phyloP scores from a whole-genome alignment of 2,888 invertebrate species.

The Ophion obscuratus region DNA sequence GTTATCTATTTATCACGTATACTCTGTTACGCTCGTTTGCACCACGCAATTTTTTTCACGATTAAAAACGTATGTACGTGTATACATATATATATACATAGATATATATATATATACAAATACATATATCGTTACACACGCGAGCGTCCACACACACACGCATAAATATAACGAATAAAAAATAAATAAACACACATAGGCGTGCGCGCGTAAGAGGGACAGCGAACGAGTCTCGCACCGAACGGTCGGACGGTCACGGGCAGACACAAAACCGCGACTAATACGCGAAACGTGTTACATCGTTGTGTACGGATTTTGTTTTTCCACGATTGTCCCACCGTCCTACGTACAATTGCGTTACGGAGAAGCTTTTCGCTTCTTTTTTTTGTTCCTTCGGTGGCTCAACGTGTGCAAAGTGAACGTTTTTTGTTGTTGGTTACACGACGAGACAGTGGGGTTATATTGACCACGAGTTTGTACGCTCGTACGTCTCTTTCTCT shows the following conservation, averaged over 20 bases:
- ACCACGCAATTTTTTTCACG: constrained; percentile 40
- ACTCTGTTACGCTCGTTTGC: constrained; percentile 17
- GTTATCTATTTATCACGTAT: constrained; percentile 43
- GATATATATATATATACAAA: neutral
- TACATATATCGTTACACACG: neutral
- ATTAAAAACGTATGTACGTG: constrained; percentile 29
- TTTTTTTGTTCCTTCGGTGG: constrained; percentile 14
- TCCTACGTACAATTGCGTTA: constrained; percentile 4
- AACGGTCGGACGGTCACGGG: constrained; percentile 37
- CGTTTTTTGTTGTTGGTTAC: constrained; percentile 41
- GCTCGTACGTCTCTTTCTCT: constrained; percentile 30
- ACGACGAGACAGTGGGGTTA: constrained; percentile 28
- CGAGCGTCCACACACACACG: constrained; percentile 10
- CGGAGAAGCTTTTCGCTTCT: constrained; percentile 5
- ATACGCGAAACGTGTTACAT: constrained; percentile 51
- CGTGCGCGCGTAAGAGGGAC: constrained; percentile 22
- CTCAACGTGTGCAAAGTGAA: constrained; percentile 25
- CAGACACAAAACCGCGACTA: constrained; percentile 44
- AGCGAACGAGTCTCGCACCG: constrained; percentile 36
- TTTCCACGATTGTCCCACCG: constrained; percentile 17
- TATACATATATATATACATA: neutral
- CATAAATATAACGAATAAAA: constrained; percentile 41
- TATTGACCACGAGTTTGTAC: constrained; percentile 51
- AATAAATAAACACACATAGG: constrained; percentile 49
- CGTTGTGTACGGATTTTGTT: constrained; percentile 29